Base-by-base conservation (phyloP, 2,797 vertebrate genomes). In the Champsocephalus esox region DNA sequence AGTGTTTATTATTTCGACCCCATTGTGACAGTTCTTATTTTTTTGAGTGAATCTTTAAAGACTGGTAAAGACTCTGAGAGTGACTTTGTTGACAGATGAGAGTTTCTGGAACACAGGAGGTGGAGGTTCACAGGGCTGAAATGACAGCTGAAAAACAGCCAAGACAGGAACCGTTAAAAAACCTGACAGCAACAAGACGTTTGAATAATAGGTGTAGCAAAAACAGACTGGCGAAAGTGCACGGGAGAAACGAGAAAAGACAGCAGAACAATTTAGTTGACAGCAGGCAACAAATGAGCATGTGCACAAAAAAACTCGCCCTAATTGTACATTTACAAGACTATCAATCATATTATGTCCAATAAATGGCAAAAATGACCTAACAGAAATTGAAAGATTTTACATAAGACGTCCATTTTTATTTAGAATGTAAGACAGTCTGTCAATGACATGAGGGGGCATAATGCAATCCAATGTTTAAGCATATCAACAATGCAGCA, bases 111-210 rank as follows among this genome's bases (percentile, higher is more conserved):
- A 56, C 54, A 45, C 66, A 44, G 70, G 80, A 79, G 74, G 79
- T 51, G 59, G 60, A 68, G 75, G 79, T 43, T 73, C 77, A 70
- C 16, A 2, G 66, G 24, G 1, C 61, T 70, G 70, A 74, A 78
- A 58, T 89, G 84, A 89, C 84, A 83, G 82, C 77, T 72, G 70
- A 77, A 78, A 82, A 89, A 84, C 73, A 81, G 70, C 60, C 54
- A 10, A 82, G 83, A 77, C 70, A 49, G 84, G 70, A 75, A 45
- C 59, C 2, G 63, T 70, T 84, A 76, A 68, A 45, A 81, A 73
- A 72, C 38, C 73, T 82, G 85, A 87, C 83, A 84, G 87, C 77
- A 50, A 62, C 62, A 59, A 80, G 77, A 81, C 55, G 73, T 46
- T 56, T 79, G 51, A 73, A 80, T 75, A 82, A 87, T 80, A 78